Evolutionary conservation across 1,140 invertebrate genomes (phyloP).

Genomic region (Helicoverpa armigera): DNA sequence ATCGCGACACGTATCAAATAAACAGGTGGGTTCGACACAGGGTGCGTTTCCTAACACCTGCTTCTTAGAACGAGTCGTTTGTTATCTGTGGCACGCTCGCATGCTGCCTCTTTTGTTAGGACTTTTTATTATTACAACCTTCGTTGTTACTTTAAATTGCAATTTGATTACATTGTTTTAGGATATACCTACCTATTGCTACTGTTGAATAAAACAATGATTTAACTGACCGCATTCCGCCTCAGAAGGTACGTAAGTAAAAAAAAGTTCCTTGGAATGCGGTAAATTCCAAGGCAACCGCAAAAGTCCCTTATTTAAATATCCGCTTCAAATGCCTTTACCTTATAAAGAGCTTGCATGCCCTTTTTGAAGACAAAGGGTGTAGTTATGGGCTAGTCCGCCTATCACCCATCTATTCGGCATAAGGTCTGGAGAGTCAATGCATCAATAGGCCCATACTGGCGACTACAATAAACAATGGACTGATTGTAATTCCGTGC

Average conservation of each 20-base stretch:
- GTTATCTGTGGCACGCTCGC: slow-evolving; percentile 44
- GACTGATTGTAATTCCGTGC: slow-evolving; percentile 68
- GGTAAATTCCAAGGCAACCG: neutral
- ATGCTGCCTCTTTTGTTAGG: slow-evolving; percentile 22
- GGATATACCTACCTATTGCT: neutral
- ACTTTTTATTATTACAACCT: neutral
- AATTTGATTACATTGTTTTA: neutral
- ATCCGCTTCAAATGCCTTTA: neutral
- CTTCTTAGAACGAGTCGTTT: slow-evolving; percentile 33
- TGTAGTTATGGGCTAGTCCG: neutral
- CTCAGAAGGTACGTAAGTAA: neutral
- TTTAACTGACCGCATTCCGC: slow-evolving; percentile 3
- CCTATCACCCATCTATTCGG: slow-evolving; percentile 19
- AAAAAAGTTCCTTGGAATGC: neutral
- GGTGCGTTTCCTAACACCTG: slow-evolving; percentile 38
- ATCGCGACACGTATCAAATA: slow-evolving; percentile 27
- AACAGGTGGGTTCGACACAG: slow-evolving; percentile 41
- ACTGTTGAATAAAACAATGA: neutral
- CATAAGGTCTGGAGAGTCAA: slow-evolving; percentile 18
- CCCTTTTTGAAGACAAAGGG: slow-evolving; percentile 7
- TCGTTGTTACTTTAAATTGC: neutral
- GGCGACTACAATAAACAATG: slow-evolving; percentile 36
- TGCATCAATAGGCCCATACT: slow-evolving; percentile 18
- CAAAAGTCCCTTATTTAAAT: slow-evolving; percentile 6
- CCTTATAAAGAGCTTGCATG: neutral